These are phyloP conservation scores for Rhopalosiphum nymphaeae DNA, from an alignment of 2,888 invertebrate genomes.

Conservation along the genomic window DNA sequence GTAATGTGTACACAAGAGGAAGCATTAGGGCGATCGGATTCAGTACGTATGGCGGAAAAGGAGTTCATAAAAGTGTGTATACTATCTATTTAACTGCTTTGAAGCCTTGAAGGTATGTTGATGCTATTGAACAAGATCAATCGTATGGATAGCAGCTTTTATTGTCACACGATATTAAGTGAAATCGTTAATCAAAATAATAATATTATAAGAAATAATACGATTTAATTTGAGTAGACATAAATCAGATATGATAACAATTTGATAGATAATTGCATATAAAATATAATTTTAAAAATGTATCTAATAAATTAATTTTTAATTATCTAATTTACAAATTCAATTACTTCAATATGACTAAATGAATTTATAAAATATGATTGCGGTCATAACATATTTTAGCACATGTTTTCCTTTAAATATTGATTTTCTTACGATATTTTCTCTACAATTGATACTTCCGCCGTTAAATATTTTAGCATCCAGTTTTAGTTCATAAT, in stretches of 20 bases:
- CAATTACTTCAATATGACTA: neutral
- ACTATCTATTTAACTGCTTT: slow-evolving; percentile 8
- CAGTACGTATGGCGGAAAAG: slow-evolving; percentile 12
- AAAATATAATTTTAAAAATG: too few relatives aligned
- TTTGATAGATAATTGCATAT: too few relatives aligned
- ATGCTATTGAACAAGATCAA: neutral
- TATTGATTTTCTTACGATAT: too few relatives aligned
- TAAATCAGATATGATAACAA: neutral
- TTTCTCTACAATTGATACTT: too few relatives aligned
- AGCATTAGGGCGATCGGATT: slow-evolving; percentile 41
- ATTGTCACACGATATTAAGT: neutral
- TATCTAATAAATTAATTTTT: neutral
- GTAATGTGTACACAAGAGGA: neutral
- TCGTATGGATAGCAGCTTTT: neutral
- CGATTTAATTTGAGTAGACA: neutral
- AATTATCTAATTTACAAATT: neutral
- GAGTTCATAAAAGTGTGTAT: neutral
- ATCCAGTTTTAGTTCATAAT: too few relatives aligned
- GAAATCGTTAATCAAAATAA: neutral
- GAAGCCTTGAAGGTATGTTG: slow-evolving; percentile 13
- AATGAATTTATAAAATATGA: neutral
- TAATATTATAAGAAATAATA: neutral
- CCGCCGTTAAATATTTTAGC: too few relatives aligned
- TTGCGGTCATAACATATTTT: neutral
- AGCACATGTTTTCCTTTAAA: too few relatives aligned